phyloP scores from a whole-genome alignment of 2,888 invertebrate genomes.

The Scaptomyza reducta region DNA sequence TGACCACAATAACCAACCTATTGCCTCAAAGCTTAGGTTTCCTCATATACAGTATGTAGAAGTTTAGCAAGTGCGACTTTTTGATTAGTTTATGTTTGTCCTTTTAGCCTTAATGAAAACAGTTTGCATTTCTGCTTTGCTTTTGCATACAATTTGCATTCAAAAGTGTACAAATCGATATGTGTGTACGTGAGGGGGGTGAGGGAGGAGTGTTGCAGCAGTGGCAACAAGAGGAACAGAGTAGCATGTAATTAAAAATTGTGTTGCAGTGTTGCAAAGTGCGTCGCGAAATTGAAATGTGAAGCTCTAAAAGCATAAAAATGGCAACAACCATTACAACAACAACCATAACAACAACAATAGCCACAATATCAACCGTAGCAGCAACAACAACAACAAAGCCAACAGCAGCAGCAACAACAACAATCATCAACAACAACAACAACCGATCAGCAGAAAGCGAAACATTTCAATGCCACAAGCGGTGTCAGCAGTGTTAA shows the following conservation, averaged over 20 bases:
- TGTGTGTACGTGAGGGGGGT: neutral
- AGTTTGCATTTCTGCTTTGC: neutral
- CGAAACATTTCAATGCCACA: slow-evolving; percentile 50
- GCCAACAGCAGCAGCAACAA: slow-evolving; percentile 25
- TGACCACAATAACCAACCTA: neutral
- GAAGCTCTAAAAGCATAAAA: slow-evolving; percentile 32
- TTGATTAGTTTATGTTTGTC: too few relatives aligned
- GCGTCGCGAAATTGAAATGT: slow-evolving; percentile 32
- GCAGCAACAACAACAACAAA: slow-evolving; percentile 30
- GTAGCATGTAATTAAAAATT: slow-evolving; percentile 3
- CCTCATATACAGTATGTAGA: too few relatives aligned
- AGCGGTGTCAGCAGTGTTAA: slow-evolving; percentile 33
- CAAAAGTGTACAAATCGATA: neutral
- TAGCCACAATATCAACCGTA: slow-evolving; percentile 21
- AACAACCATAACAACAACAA: slow-evolving; percentile 25
- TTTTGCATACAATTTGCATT: neutral
- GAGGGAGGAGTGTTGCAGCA: neutral
- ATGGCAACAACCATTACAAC: slow-evolving; percentile 34
- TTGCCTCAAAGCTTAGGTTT: neutral
- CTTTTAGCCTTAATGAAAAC: too few relatives aligned
- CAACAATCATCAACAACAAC: slow-evolving; percentile 23
- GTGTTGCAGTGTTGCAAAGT: slow-evolving; percentile 35
- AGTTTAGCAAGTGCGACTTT: too few relatives aligned
- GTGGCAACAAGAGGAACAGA: neutral
- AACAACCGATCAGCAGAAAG: slow-evolving; percentile 25